Conservation (phyloP, 2,797 vertebrate genomes). For the Emys orbicularis region DNA sequence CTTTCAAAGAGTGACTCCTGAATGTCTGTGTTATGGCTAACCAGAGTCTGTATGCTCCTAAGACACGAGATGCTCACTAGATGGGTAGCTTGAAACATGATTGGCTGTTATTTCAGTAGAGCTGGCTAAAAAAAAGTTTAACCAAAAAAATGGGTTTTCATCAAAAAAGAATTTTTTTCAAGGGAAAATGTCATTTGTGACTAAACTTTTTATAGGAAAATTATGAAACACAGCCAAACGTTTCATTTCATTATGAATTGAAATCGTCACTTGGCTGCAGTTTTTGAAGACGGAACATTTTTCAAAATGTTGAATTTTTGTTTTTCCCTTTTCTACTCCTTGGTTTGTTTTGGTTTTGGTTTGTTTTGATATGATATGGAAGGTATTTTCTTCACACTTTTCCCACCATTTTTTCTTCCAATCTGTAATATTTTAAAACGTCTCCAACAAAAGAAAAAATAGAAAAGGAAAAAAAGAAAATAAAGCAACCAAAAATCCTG, state of each 20-base stretch:
- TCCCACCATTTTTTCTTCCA: not conserved
- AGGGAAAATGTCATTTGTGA: not conserved
- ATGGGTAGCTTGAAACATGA: not conserved
- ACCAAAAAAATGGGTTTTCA: not conserved
- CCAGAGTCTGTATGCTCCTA: accelerated
- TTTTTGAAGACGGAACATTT: not conserved
- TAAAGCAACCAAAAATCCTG: not conserved
- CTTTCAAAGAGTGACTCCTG: not conserved
- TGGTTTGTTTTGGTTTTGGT: not conserved
- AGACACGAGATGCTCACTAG: accelerated
- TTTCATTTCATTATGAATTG: not conserved
- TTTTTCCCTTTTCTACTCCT: too few species aligned
- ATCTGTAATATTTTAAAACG: not conserved
- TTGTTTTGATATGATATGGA: not conserved
- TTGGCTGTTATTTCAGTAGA: not conserved
- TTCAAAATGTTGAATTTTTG: not conserved
- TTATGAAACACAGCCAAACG: not conserved
- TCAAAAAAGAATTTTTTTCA: not conserved
- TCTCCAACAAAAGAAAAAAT: not conserved
- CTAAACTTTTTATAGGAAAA: not conserved
- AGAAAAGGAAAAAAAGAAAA: not conserved
- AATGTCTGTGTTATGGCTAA: not conserved
- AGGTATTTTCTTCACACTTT: not conserved
- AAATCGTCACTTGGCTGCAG: not conserved
- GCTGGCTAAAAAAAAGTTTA: not conserved